phyloP scores from a whole-genome alignment of 2,888 invertebrate genomes.

The Caenorhabditis zanzibari region DNA sequence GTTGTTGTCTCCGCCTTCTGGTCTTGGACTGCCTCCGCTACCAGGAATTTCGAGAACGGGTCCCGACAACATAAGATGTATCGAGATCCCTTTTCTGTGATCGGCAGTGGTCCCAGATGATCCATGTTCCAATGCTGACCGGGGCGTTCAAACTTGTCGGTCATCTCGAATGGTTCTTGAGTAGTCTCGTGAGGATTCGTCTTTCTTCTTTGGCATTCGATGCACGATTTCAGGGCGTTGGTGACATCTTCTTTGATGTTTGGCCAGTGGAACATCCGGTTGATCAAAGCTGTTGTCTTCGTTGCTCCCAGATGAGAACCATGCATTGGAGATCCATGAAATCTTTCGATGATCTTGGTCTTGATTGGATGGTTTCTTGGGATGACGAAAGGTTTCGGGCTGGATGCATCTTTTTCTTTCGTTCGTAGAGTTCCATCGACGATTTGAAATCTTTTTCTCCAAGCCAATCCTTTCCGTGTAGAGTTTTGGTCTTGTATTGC shows the following conservation, averaged over 20 bases:
- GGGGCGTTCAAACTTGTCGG: conserved; percentile 20
- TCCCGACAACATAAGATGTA: conserved; percentile 40
- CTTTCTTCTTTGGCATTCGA: conserved; percentile 35
- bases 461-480: too few species aligned
- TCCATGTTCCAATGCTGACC: conserved; percentile 49
- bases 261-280: conserved; percentile 36
- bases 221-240: conserved; percentile 23
- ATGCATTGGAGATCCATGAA: conserved; percentile 32
- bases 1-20: conserved; percentile 5
- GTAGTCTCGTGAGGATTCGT: conserved; percentile 30
- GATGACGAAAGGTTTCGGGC: background rate
- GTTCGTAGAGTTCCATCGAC: too few species aligned
- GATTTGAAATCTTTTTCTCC: too few species aligned
- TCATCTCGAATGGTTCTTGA: conserved; percentile 30
- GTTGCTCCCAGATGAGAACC: conserved; percentile 51
- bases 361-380: conserved; percentile 5
- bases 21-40: conserved; percentile 15
- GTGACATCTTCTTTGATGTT: conserved; percentile 42
- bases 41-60: conserved; percentile 27
- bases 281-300: conserved; percentile 28
- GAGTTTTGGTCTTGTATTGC: too few species aligned
- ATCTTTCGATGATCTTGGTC: conserved; percentile 14
- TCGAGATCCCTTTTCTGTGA: conserved; percentile 15
- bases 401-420: too few species aligned
- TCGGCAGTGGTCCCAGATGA: conserved; percentile 48